A percentile compares a stretch with the other conserved stretches of the same genome.
phyloP scores from a whole-genome alignment of 1,140 invertebrate genomes.

The Cotesia glomerata region DNA sequence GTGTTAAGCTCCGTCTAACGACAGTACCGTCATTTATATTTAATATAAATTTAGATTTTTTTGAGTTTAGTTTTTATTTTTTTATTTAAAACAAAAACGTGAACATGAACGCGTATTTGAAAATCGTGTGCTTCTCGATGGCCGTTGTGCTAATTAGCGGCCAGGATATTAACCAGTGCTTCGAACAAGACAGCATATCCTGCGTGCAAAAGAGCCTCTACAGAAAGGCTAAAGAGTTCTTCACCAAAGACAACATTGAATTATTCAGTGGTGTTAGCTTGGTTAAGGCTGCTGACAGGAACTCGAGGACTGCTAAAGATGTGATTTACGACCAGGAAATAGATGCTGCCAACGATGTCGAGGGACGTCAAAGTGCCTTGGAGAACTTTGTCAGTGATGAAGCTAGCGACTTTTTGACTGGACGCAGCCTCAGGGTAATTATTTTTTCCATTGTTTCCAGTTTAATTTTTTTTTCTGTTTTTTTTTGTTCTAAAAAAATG shows the following conservation, averaged over 20 bases:
- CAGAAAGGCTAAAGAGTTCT: slow-evolving; percentile 68
- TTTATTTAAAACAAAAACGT: slow-evolving; percentile 4
- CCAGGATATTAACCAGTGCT: slow-evolving; percentile 63
- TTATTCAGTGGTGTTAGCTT: slow-evolving; percentile 67
- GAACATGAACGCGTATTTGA: slow-evolving; percentile 31
- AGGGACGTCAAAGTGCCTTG: slow-evolving; percentile 66
- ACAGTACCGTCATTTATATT: slow-evolving; percentile 22
- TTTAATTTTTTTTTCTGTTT: slow-evolving; percentile 2
- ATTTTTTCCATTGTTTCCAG: neutral
- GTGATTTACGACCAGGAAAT: slow-evolving; percentile 61
- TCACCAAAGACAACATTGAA: slow-evolving; percentile 67
- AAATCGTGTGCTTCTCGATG: slow-evolving; percentile 37
- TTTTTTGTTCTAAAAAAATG: neutral
- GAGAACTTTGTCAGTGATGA: slow-evolving; percentile 68
- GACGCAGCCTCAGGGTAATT: slow-evolving; percentile 63
- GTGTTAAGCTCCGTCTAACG: slow-evolving; percentile 35
- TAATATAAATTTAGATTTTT: neutral
- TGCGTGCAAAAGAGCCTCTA: slow-evolving; percentile 70
- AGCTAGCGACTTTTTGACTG: slow-evolving; percentile 66
- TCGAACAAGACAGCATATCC: slow-evolving; percentile 71
- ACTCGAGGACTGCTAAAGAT: slow-evolving; percentile 56
- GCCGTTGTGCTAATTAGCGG: slow-evolving; percentile 42
- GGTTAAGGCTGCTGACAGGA: slow-evolving; percentile 54
- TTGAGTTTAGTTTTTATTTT: slow-evolving; percentile 16
- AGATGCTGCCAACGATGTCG: slow-evolving; percentile 60